phyloP scores from a whole-genome alignment of 2,888 invertebrate genomes.

The Lasioglossum villosulum region DNA sequence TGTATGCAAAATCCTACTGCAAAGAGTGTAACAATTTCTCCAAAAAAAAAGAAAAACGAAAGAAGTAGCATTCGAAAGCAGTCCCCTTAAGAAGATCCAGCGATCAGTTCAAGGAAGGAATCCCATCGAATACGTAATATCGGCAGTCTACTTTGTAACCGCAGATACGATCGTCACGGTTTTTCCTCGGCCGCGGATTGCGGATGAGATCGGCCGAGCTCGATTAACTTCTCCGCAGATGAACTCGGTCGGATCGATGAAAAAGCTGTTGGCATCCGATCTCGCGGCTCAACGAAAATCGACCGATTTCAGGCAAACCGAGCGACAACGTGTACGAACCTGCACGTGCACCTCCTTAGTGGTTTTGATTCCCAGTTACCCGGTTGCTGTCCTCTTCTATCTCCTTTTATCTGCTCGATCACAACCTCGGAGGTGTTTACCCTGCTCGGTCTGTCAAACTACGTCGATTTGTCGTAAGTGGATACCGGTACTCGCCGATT shows the following conservation, averaged over 20 bases:
- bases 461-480: slow-evolving; percentile 24
- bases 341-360: slow-evolving; percentile 70
- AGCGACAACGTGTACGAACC: slow-evolving; percentile 52
- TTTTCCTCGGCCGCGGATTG: slow-evolving; percentile 27
- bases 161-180: slow-evolving; percentile 32
- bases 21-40: background rate
- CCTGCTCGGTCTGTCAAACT: slow-evolving; percentile 24
- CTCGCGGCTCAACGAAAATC: slow-evolving; percentile 50
- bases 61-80: background rate
- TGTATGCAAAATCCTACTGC: background rate
- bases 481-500: background rate
- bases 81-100: background rate
- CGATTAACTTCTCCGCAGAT: slow-evolving; percentile 41
- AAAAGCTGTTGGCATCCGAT: slow-evolving; percentile 58
- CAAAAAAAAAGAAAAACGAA: background rate
- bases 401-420: background rate
- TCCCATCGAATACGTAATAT: slow-evolving; percentile 20
- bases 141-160: slow-evolving; percentile 39
- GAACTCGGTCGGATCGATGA: slow-evolving; percentile 18
- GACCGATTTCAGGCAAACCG: slow-evolving; percentile 57
- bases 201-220: slow-evolving; percentile 39
- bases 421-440: slow-evolving; percentile 10
- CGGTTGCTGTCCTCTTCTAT: slow-evolving; percentile 25
- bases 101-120: background rate
- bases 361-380: slow-evolving; percentile 26